These are phyloP conservation scores for Daktulosphaira vitifoliae DNA, from an alignment of 1,140 invertebrate genomes.

Conservation along the genomic window DNA sequence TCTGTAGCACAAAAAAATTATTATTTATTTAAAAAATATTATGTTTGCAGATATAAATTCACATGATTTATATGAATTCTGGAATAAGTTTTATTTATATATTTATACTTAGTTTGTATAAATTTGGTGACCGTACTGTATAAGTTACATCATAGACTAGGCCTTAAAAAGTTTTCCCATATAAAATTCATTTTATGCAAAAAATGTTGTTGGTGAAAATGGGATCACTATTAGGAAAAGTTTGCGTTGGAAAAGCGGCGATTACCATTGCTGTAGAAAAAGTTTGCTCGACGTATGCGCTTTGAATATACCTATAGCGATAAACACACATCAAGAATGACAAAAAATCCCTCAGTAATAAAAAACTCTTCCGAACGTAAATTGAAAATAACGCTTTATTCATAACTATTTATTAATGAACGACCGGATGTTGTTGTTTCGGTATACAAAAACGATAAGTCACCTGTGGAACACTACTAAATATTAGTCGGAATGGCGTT, in stretches of 20 bases:
- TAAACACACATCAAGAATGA: constrained; percentile 14
- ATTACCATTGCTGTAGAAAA: constrained; percentile 18
- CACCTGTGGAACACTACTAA: too few relatives aligned
- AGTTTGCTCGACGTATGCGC: constrained; percentile 8
- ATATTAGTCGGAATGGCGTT: too few relatives aligned
- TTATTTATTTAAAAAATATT: background rate
- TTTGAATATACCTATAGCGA: constrained; percentile 29
- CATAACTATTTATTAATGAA: too few relatives aligned
- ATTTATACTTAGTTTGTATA: background rate
- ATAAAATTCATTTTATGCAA: constrained; percentile 32
- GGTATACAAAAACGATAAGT: too few relatives aligned
- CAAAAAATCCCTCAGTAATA: background rate
- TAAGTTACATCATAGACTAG: constrained; percentile 32
- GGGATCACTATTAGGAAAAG: constrained; percentile 33
- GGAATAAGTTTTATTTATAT: background rate
- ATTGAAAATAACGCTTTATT: too few relatives aligned
- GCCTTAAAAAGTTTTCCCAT: constrained; percentile 32
- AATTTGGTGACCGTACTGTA: constrained; percentile 25
- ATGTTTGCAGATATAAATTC: constrained; percentile 9
- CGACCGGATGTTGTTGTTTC: too few relatives aligned
- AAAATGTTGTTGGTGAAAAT: constrained; percentile 31
- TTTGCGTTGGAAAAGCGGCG: constrained; percentile 13
- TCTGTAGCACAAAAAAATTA: too few relatives aligned
- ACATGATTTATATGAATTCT: constrained; percentile 32
- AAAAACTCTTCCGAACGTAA: too few relatives aligned